A percentile compares a stretch with the other conserved stretches of the same genome.
These are phyloP conservation scores for Neodontobutis hainanensis DNA, from an alignment of 2,113 vertebrate genomes.

Conservation along the genomic window DNA sequence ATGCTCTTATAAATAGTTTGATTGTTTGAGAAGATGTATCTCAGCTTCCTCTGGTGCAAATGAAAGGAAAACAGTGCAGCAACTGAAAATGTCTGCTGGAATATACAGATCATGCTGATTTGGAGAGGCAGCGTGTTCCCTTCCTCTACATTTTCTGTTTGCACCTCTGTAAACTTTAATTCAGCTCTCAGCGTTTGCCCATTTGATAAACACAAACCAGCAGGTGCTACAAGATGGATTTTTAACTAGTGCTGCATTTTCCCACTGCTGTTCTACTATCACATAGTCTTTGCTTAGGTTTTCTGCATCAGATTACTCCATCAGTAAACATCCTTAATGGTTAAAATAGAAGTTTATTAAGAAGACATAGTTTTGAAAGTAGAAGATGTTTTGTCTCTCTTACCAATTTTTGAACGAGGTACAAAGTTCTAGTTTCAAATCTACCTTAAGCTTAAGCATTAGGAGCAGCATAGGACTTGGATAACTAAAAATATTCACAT, in stretches of 20 bases:
- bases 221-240: slow-evolving; percentile 23
- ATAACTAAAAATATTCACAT: too few relatives aligned
- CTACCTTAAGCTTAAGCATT: too few relatives aligned
- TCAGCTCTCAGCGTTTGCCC: slow-evolving; percentile 13
- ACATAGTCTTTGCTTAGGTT: slow-evolving; percentile 35
- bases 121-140: slow-evolving; percentile 2
- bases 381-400: too few relatives aligned
- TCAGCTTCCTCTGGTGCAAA: slow-evolving; percentile 14
- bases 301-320: slow-evolving; percentile 52
- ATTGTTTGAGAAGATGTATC: background rate
- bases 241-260: slow-evolving; percentile 30
- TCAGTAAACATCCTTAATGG: too few relatives aligned
- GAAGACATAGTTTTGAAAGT: too few relatives aligned
- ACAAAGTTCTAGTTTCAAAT: too few relatives aligned
- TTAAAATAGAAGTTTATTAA: too few relatives aligned
- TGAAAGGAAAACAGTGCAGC: slow-evolving; percentile 5
- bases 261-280: slow-evolving; percentile 32
- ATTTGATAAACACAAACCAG: slow-evolving; percentile 28
- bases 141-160: slow-evolving; percentile 4
- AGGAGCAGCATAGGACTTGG: too few relatives aligned
- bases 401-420: too few relatives aligned
- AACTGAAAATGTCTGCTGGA: slow-evolving; percentile 24
- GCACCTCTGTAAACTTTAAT: slow-evolving; percentile 38
- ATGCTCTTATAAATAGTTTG: slow-evolving; percentile 23
- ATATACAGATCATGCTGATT: slow-evolving; percentile 28